A percentile compares a stretch with the other conserved stretches of the same genome.
Evolutionary conservation across 2,888 invertebrate species (phyloP).

Genomic region (Drosophila demipolita): DNA sequence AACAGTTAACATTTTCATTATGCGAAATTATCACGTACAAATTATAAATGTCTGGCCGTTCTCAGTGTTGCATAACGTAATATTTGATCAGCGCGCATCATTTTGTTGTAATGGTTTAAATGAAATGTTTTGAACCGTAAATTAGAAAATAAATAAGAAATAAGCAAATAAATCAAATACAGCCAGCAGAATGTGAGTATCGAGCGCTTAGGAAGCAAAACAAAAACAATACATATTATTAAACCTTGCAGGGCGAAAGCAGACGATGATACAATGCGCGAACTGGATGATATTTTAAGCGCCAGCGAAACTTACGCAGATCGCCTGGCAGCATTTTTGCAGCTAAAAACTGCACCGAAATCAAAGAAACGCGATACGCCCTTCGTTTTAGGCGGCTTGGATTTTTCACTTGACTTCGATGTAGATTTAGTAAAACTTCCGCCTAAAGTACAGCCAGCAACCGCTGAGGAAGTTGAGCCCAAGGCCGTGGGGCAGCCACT

Average conservation of each 20-base stretch:
- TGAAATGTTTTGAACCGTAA: conserved; percentile 1
- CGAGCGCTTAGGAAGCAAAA: too few species aligned
- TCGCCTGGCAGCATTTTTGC: conserved; percentile 44
- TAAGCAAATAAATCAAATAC: background rate
- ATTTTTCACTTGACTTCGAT: conserved; percentile 58
- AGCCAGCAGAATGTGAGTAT: conserved; percentile 35
- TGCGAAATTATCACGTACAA: conserved; percentile 1
- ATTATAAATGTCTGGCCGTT: conserved; percentile 1
- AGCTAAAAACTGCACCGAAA: conserved; percentile 39
- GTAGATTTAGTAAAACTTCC: conserved; percentile 55
- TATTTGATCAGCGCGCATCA: conserved; percentile 25
- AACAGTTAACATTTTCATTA: conserved; percentile 7
- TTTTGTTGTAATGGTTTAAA: conserved; percentile 20
- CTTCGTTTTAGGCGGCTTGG: conserved; percentile 38
- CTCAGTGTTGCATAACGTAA: conserved; percentile 39
- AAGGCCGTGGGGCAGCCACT: conserved; percentile 6
- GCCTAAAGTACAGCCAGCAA: conserved; percentile 9
- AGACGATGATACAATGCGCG: conserved; percentile 37
- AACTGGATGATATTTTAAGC: conserved; percentile 58
- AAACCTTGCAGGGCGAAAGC: conserved; percentile 32
- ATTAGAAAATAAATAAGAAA: conserved; percentile 2
- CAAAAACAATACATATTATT: background rate
- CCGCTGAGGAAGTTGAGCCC: background rate
- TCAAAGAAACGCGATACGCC: conserved; percentile 13
- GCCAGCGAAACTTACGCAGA: conserved; percentile 40